phyloP scores from a whole-genome alignment of 2,888 invertebrate species.

The Steinernema hermaphroditum region DNA sequence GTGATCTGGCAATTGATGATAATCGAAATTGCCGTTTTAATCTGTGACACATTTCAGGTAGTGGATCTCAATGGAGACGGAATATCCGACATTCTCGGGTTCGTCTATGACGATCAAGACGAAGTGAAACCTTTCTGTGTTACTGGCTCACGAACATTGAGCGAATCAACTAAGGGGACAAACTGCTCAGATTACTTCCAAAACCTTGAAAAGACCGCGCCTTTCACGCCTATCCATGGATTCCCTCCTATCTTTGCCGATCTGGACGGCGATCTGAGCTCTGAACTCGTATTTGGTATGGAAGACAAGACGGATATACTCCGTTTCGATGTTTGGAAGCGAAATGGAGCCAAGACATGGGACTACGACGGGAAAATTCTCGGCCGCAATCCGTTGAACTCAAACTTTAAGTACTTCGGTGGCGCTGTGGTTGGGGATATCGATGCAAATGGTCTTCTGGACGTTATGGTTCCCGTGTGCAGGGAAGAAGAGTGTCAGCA shows the following conservation, averaged over 20 bases:
- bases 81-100: slow-evolving; percentile 58
- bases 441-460: slow-evolving; percentile 55
- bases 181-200: background rate
- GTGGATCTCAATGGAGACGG: slow-evolving; percentile 63
- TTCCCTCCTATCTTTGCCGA: slow-evolving; percentile 54
- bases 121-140: background rate
- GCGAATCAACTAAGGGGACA: background rate
- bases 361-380: background rate
- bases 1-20: too few species aligned
- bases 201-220: background rate
- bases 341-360: background rate
- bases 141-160: background rate
- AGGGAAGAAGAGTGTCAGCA: slow-evolving; percentile 40
- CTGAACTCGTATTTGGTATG: slow-evolving; percentile 59
- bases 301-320: slow-evolving; percentile 35
- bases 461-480: slow-evolving; percentile 60
- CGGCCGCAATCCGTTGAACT: background rate
- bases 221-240: background rate
- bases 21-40: too few species aligned
- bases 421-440: slow-evolving; percentile 57
- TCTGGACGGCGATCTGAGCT: slow-evolving; percentile 50
- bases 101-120: slow-evolving; percentile 35
- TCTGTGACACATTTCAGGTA: too few species aligned
- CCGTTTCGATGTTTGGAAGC: slow-evolving; percentile 34
- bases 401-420: slow-evolving; percentile 35